Evolutionary conservation across 2,888 invertebrate genomes (phyloP).

Genomic region (Reticulitermes lucifugus): DNA sequence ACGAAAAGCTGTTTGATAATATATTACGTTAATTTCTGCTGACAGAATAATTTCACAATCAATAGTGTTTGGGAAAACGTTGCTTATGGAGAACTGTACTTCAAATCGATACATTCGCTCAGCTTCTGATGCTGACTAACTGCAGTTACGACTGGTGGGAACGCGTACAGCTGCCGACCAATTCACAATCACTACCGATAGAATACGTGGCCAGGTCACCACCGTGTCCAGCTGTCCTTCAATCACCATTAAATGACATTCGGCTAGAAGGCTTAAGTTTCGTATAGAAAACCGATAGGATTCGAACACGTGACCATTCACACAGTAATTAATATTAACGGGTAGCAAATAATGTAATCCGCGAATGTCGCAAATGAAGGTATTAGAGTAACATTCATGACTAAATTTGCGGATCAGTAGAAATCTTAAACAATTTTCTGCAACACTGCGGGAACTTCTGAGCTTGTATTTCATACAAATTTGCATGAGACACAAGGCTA

Average conservation of each 20-base stretch:
- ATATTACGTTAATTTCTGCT: too few species aligned
- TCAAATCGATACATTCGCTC: too few species aligned
- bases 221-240: neutral
- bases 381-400: too few species aligned
- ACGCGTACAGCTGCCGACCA: neutral
- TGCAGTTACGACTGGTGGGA: neutral
- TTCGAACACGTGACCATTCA: conserved; percentile 7
- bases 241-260: neutral
- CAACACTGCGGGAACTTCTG: too few species aligned
- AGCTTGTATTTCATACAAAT: too few species aligned
- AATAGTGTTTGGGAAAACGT: too few species aligned
- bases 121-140: neutral
- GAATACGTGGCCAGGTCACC: neutral
- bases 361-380: neutral
- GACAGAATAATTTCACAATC: too few species aligned
- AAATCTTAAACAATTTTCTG: too few species aligned
- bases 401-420: too few species aligned
- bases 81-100: too few species aligned
- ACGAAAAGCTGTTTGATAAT: too few species aligned
- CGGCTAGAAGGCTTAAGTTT: neutral
- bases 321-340: neutral
- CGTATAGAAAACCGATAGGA: conserved; percentile 10
- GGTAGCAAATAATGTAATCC: neutral
- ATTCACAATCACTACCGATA: neutral
- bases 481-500: too few species aligned